A percentile compares a stretch with the other conserved stretches of the same genome.
Evolutionary conservation across 2,113 vertebrate genomes (phyloP).

Genomic region (Cettia cetti): DNA sequence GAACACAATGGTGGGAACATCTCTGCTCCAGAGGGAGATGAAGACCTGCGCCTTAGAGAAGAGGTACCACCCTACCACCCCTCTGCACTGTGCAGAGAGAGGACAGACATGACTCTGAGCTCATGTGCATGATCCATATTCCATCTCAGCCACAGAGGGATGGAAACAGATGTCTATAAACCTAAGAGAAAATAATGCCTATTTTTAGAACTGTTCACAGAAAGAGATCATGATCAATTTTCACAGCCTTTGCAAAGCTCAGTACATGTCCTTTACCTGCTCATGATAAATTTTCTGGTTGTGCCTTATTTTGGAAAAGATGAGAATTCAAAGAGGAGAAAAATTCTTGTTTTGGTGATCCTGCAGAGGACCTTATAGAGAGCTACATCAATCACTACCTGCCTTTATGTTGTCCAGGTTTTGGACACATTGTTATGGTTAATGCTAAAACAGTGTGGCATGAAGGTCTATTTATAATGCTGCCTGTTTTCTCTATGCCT

Average conservation of each 20-base stretch:
- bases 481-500: not conserved
- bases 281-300: not conserved
- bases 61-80: not conserved
- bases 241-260: not conserved
- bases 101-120: not conserved
- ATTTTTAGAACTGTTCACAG: not conserved
- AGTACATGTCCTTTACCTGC: not conserved
- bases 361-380: not conserved
- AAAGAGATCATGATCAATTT: not conserved
- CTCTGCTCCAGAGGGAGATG: not conserved
- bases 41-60: not conserved
- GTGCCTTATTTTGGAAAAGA: not conserved
- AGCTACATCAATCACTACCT: not conserved
- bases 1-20: rapidly evolving
- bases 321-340: not conserved
- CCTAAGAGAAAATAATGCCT: not conserved
- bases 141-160: not conserved
- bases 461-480: not conserved
- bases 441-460: not conserved
- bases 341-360: not conserved
- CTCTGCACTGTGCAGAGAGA: not conserved
- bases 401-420: not conserved
- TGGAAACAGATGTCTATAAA: not conserved
- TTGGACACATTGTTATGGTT: not conserved
- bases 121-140: not conserved